Base-by-base conservation (phyloP, 2,888 invertebrate species). In the Cerceris ruficornis region DNA sequence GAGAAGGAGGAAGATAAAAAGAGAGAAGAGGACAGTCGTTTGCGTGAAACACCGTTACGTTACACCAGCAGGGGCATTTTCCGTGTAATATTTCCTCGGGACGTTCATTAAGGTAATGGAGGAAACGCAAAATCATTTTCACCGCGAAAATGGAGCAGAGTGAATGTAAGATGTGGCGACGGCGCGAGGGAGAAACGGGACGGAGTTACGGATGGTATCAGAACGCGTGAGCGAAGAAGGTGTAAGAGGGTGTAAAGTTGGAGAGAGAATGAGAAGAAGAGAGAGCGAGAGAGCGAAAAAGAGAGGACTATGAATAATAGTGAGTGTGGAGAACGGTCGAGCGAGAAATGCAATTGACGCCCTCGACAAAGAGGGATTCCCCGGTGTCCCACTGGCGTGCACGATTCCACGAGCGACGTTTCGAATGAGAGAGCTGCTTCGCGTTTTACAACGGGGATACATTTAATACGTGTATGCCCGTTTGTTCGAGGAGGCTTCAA, bases 81-180 rank as follows among this genome's bases (percentile, higher is more conserved):
- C 71, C 80, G 80, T 68, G 72, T 74, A 79, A 76, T 72, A 64
- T 73, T 64, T 70, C 54, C 50, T 15, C 58, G 64, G 55, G 58
- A 65, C 75, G 81, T 87, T 88, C 87, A 90, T 90, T 89, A 90
- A 75, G 82, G 83, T 89, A 89, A 90, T 87, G 87, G 85, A 82
- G 79, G 81, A 82, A 74, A 81, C 73, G 61, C 73, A 75, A 81
- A 76, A 78, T 75, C 67, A 79, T 72, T 77, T 80, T 74, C 67
- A 68, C 68, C 68, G 55, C 69, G 61, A 70, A 74, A 74, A 74
- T 74, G 52, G 75, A 75, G 41, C 58, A 62, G 61, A 15, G 54
- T 65, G 69, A 64, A 52, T 61, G 71, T 69, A 69, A 74, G 69
- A 73, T 57, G 70, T 71, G 58, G 13, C 6, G 70, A 70, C n/a